phyloP scores from a whole-genome alignment of 1,140 invertebrate genomes.

The Trinorchestia longiramus region DNA sequence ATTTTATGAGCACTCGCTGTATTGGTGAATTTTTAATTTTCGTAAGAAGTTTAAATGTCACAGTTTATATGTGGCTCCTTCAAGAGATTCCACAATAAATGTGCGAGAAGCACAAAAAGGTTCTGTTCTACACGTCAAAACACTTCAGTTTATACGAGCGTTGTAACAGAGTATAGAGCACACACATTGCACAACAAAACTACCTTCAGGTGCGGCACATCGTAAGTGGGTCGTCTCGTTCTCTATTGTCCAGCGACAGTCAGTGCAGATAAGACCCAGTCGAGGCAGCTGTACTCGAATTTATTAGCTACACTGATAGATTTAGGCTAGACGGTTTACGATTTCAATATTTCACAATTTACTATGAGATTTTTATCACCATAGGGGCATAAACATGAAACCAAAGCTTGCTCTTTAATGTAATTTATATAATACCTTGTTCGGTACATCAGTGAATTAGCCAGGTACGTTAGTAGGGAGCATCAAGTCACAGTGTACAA shows the following conservation, averaged over 20 bases:
- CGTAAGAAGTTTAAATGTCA: not conserved
- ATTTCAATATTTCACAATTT: not conserved
- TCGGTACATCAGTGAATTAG: no score
- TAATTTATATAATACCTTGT: not conserved
- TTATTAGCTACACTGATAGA: not conserved
- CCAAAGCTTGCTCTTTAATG: not conserved
- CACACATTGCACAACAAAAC: not conserved
- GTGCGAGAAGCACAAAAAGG: not conserved
- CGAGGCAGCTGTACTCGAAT: not conserved
- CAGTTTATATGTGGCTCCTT: not conserved
- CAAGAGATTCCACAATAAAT: not conserved
- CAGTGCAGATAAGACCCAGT: not conserved
- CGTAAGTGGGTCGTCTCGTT: not conserved
- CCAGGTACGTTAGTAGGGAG: no score
- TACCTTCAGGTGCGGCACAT: not conserved
- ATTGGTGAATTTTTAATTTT: not conserved
- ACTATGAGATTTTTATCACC: not conserved
- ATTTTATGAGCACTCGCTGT: no score
- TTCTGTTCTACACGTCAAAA: not conserved
- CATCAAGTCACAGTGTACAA: no score
- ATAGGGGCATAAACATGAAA: not conserved
- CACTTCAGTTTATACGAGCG: not conserved
- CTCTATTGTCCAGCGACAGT: not conserved
- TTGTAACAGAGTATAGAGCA: not conserved
- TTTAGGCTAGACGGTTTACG: not conserved